Conservation (phyloP, 1,140 invertebrate species). For the Platyura marginata region DNA sequence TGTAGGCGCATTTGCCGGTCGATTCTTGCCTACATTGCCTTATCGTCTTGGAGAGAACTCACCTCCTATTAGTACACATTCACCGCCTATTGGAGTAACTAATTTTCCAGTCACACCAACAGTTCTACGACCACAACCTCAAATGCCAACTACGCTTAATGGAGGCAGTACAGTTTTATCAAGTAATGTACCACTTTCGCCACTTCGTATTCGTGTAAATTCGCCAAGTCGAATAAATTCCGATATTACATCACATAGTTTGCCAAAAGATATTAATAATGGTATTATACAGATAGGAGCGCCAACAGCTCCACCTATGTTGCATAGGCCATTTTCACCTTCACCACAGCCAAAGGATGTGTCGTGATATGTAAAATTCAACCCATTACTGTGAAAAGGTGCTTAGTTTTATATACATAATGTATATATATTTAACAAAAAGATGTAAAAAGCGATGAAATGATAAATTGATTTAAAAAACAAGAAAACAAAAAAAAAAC, state of each 20-base stretch:
- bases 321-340: constrained; percentile 33
- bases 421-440: too few species aligned
- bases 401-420: too few species aligned
- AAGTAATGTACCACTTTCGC: constrained; percentile 20
- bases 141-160: constrained; percentile 20
- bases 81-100: constrained; percentile 16
- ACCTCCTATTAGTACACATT: constrained; percentile 4
- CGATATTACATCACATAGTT: constrained; percentile 11
- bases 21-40: constrained; percentile 4
- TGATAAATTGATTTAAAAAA: too few species aligned
- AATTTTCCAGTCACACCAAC: constrained; percentile 24
- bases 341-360: constrained; percentile 14
- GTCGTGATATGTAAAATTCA: neutral
- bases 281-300: constrained; percentile 20
- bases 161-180: constrained; percentile 10
- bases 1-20: constrained; percentile 3
- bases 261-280: constrained; percentile 2
- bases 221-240: constrained; percentile 24
- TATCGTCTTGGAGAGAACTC: constrained; percentile 6
- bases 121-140: constrained; percentile 21
- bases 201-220: constrained; percentile 28
- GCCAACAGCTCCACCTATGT: constrained; percentile 17
- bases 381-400: too few species aligned
- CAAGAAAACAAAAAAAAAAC: too few species aligned
- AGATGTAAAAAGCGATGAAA: too few species aligned